Percentiles rank a stretch among this genome's conserved stretches.
These are phyloP conservation scores for Neodontobutis hainanensis DNA, from an alignment of 2,113 vertebrate genomes.

Conservation along the genomic window DNA sequence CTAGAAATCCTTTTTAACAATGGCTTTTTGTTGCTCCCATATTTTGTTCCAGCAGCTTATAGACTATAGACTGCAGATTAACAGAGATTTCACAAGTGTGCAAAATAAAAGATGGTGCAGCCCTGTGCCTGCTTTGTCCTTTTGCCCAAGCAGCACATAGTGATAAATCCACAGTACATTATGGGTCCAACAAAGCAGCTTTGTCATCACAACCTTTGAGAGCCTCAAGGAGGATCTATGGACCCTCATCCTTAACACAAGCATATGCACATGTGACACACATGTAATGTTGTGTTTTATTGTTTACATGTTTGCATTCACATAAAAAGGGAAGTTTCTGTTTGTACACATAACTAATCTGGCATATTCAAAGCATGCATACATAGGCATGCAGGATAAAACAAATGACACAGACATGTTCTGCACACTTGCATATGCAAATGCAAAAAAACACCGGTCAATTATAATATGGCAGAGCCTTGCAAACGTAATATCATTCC, in stretches of 20 bases:
- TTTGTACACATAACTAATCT: conserved; percentile 6
- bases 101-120: conserved; percentile 25
- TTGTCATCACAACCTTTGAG: conserved; percentile 48
- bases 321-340: conserved; percentile 8
- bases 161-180: conserved; percentile 39
- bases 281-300: conserved; percentile 4
- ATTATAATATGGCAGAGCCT: conserved; percentile 40
- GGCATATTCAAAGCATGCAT: background rate
- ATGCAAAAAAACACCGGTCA: conserved; percentile 33
- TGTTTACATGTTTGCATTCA: conserved; percentile 4
- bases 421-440: conserved; percentile 4
- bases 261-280: background rate
- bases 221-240: conserved; percentile 38
- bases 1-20: conserved; percentile 43
- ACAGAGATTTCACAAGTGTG: conserved; percentile 49
- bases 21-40: conserved; percentile 29
- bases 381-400: conserved; percentile 3
- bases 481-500: conserved; percentile 21
- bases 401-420: conserved; percentile 9
- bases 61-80: conserved; percentile 52
- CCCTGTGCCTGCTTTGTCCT: conserved; percentile 29
- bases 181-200: conserved; percentile 56
- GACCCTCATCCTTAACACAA: conserved; percentile 10
- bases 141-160: conserved; percentile 26
- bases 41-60: conserved; percentile 40